Evolutionary conservation across 2,888 invertebrate species (phyloP).

Genomic region (Pseudeuparius sepicola): DNA sequence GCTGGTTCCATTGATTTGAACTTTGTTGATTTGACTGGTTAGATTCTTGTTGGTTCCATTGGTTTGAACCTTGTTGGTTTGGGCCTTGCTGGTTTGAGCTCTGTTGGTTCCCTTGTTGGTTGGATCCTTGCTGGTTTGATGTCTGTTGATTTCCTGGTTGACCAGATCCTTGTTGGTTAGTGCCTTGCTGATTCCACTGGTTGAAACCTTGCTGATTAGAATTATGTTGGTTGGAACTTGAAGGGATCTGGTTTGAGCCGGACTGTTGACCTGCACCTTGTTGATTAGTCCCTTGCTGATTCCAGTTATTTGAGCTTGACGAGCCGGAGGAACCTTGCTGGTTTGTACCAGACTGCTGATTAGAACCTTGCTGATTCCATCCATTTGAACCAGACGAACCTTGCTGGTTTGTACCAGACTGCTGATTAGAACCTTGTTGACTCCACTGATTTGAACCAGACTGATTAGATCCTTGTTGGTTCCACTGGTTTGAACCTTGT

Average conservation of each 20-base stretch:
- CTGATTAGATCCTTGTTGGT: conserved; percentile 8
- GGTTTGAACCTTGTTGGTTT: conserved; percentile 15
- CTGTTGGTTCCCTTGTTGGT: conserved; percentile 28
- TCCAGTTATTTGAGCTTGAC: no score
- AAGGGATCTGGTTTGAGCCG: conserved; percentile 11
- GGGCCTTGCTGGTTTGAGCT: conserved; percentile 12
- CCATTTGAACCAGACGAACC: conserved; percentile 12
- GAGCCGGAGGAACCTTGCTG: conserved; percentile 5
- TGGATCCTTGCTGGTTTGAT: conserved; percentile 18
- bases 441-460: conserved; percentile 14
- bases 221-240: conserved; percentile 13
- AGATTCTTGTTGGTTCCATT: conserved; percentile 13
- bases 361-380: conserved; percentile 17
- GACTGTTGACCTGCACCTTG: conserved; percentile 9
- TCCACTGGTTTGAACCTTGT: conserved; percentile 10
- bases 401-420: conserved; percentile 13
- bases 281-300: conserved; percentile 19
- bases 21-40: conserved; percentile 11
- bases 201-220: conserved; percentile 12
- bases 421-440: conserved; percentile 17
- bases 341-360: conserved; percentile 14
- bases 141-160: conserved; percentile 16
- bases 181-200: conserved; percentile 13
- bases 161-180: conserved; percentile 10
- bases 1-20: conserved; percentile 8